A percentile compares a stretch with the other conserved stretches of the same genome.
Evolutionary conservation across 2,888 invertebrate species (phyloP).

Genomic region (Pterobdella sp.): DNA sequence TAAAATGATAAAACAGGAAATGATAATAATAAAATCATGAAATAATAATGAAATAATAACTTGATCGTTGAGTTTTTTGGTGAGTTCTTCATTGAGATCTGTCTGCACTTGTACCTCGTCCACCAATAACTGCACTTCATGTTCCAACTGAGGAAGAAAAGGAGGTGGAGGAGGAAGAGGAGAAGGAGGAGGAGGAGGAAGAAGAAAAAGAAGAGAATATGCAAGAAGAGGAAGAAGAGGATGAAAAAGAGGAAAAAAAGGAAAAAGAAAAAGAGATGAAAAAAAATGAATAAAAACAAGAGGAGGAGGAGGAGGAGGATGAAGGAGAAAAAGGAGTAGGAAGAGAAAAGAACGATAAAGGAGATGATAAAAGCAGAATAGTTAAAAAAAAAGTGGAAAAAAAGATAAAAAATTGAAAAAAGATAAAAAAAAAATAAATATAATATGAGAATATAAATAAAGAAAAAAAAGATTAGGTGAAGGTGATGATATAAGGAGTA

Average conservation of each 20-base stretch:
- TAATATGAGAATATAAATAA: neutral
- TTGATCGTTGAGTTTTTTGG: neutral
- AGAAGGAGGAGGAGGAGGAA: slow-evolving; percentile 16
- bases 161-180: slow-evolving; percentile 12
- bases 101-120: neutral
- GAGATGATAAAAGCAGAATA: neutral
- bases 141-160: slow-evolving; percentile 6
- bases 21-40: no score
- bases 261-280: neutral
- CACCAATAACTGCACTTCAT: neutral
- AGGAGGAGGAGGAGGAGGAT: slow-evolving; percentile 9
- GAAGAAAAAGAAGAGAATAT: neutral
- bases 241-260: neutral
- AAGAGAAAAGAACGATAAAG: neutral
- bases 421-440: neutral
- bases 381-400: neutral
- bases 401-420: neutral
- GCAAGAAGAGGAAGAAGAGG: neutral
- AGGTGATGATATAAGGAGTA: neutral
- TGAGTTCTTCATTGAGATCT: neutral
- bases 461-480: neutral
- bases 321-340: neutral
- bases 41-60: no score
- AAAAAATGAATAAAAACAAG: neutral
- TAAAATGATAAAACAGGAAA: no score